Conservation (phyloP, 2,797 vertebrate genomes). For the Chelonia mydas region DNA sequence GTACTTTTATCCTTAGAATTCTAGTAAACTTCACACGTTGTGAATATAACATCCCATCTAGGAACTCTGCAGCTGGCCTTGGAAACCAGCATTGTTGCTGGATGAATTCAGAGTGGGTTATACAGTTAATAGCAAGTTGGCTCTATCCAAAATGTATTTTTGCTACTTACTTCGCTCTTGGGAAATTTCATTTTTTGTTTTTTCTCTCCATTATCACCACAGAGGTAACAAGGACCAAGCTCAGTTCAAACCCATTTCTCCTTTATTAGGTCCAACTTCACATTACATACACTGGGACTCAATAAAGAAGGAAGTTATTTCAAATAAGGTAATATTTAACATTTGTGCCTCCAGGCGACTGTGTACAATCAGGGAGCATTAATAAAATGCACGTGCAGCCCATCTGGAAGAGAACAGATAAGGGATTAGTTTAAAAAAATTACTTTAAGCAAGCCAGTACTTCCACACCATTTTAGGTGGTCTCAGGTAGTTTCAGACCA, state of each 20-base stretch:
- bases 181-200: neutral
- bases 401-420: conserved; percentile 67
- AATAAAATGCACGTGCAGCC: conserved; percentile 46
- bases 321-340: conserved; percentile 74
- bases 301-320: conserved; percentile 79
- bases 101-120: neutral
- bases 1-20: neutral
- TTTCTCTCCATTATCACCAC: conserved; percentile 2
- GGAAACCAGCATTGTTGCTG: neutral
- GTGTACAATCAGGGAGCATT: conserved; percentile 72
- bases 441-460: neutral
- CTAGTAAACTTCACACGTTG: neutral
- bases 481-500: neutral
- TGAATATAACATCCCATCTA: neutral
- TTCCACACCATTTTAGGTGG: neutral
- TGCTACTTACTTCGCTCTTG: neutral
- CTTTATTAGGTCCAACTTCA: conserved; percentile 82
- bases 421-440: neutral
- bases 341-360: conserved; percentile 72
- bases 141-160: neutral
- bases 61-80: neutral
- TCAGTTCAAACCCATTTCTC: conserved; percentile 76
- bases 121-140: neutral
- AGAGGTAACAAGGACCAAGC: neutral
- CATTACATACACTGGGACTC: conserved; percentile 67